Base-by-base conservation (phyloP, 2,888 invertebrate species). In the Phortica okadai region DNA sequence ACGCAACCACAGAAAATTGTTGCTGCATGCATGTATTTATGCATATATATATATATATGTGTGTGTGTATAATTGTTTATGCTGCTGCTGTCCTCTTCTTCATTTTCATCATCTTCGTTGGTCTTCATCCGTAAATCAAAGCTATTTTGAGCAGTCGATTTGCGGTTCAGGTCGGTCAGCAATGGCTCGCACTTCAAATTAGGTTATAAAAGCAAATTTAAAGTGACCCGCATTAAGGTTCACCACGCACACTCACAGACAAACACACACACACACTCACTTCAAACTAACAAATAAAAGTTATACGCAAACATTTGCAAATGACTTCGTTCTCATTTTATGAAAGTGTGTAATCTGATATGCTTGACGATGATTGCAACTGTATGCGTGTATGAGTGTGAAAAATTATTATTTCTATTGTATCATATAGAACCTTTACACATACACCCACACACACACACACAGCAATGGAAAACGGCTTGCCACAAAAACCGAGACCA, bases 171-270 rank as follows among this genome's bases (percentile, higher is more conserved):
- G 16, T 70, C 25, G 62, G 45, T 44, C 67, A 62, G 50, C 50
- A 50, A 50, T 62, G 25, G 25, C 50, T 21, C 69, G 50, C 45
- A 70, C 21, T 50, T 50, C 8, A 70, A 70, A 70, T 75, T 75
- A 70, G 75, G 58, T 75, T 58, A 75, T 75, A 69, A 75, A 70
- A 74, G 44, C 54, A 45, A 66, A 50, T 56, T 74, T 64, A 54
- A n/a, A 33, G 41, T 70, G 45, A 50, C 50, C 50, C 69, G 69
- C 69, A 70, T 45, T 42, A 70, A 70, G 50, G 69, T 45, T 70
- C 42, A 11, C 45, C 45, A 70, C 45, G 33, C 54, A 33, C 66
- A 66, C 54, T 25, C 66, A 42, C 50, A 54, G 50, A 64, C 74
- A 74, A 50, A 66, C 33, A 74, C 44, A 54, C 33, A 72, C 54